Percentiles rank a stretch among this genome's conserved stretches.
Conservation (phyloP, 2,888 invertebrate species). For the Eupithecia pulchellata region DNA sequence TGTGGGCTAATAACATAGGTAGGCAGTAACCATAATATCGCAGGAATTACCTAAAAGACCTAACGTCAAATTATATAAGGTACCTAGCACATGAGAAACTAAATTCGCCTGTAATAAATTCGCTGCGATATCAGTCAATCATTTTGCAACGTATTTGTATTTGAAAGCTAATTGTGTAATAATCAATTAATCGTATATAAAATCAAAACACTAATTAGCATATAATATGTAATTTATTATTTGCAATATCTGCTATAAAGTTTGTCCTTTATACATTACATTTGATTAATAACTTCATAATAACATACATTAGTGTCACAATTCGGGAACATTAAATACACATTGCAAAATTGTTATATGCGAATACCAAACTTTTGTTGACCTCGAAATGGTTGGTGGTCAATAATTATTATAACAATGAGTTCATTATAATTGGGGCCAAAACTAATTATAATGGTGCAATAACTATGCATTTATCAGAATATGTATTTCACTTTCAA, state of each 20-base stretch:
- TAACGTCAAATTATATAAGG: background rate
- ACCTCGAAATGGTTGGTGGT: slow-evolving; percentile 45
- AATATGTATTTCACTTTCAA: background rate
- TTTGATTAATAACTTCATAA: slow-evolving; percentile 41
- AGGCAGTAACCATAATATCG: background rate
- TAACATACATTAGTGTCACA: slow-evolving; percentile 41
- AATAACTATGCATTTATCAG: background rate
- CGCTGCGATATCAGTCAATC: background rate
- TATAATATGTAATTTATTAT: slow-evolving; percentile 29
- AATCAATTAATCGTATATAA: slow-evolving; percentile 16
- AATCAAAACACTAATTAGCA: slow-evolving; percentile 25
- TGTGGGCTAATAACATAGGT: slow-evolving; percentile 25
- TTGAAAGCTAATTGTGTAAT: slow-evolving; percentile 16
- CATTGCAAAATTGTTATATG: slow-evolving; percentile 46
- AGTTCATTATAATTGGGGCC: slow-evolving; percentile 2
- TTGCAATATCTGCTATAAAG: slow-evolving; percentile 28
- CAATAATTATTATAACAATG: slow-evolving; percentile 39
- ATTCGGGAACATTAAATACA: slow-evolving; percentile 44
- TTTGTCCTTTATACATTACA: slow-evolving; percentile 28
- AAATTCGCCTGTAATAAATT: background rate
- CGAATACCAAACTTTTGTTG: slow-evolving; percentile 52
- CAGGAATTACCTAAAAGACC: slow-evolving; percentile 18
- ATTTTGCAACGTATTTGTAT: slow-evolving; percentile 1
- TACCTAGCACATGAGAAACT: background rate
- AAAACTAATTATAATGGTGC: background rate